Conservation (phyloP, 2,797 vertebrate genomes). For the Ficedula albicollis region DNA sequence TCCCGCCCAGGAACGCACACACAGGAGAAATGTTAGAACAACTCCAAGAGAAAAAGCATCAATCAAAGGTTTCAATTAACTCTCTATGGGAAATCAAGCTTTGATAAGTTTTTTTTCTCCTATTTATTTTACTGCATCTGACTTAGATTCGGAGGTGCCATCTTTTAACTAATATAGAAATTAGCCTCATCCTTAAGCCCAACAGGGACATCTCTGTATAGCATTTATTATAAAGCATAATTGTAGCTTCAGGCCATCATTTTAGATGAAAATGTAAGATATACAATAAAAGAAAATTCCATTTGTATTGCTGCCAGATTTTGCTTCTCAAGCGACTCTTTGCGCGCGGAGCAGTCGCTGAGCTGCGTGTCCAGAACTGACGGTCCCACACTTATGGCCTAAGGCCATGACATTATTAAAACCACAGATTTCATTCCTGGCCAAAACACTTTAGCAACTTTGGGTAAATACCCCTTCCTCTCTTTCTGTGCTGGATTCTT, state of each 20-base stretch:
- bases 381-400: rapidly evolving
- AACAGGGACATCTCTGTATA: conserved; percentile 6
- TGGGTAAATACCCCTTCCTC: neutral
- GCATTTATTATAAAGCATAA: neutral
- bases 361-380: neutral
- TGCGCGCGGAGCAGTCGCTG: neutral
- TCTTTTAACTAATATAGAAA: conserved; percentile 60
- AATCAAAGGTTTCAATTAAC: conserved; percentile 54
- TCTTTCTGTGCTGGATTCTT: neutral
- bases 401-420: neutral
- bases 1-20: neutral
- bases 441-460: neutral
- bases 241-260: conserved; percentile 32
- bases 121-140: conserved; percentile 19
- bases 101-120: conserved; percentile 16
- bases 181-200: conserved; percentile 36
- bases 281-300: conserved; percentile 33
- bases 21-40: neutral
- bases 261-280: conserved; percentile 32
- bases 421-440: neutral
- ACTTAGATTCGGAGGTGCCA: conserved; percentile 3
- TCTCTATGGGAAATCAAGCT: conserved; percentile 41
- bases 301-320: neutral
- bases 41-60: conserved; percentile 36
- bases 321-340: neutral